Base-by-base conservation (phyloP, 2,888 invertebrate genomes). In the Drosophila falleni region DNA sequence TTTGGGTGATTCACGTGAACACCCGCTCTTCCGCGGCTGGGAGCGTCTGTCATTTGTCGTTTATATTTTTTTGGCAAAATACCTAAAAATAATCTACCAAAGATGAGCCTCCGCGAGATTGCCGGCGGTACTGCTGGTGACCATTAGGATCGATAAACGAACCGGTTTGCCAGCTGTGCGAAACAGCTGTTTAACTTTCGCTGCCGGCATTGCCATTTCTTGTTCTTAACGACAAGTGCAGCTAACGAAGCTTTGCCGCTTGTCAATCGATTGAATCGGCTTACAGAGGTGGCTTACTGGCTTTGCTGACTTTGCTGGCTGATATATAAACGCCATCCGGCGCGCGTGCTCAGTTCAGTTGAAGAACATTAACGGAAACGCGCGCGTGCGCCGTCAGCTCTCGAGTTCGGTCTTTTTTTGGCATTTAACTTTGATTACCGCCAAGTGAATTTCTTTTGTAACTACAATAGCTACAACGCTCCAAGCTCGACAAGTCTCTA, bases 301-400 rank as follows among this genome's bases (percentile, higher is more conserved):
- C 23, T 42, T 13, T 4, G 13, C 23, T 47, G 33, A 26, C 13
- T 67, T 67, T 49, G 3, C 13, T 46, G 53, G 26, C 66, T 59
- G 64, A 76, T 85, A 85, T 89, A 85, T 72, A 83, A 85, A 78
- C 79, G 58, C 67, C 80, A 74, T 72, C 84, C 81, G 76, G 75
- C 71, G 78, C 87, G 84, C 87, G 89, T 87, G 89, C 87, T 89
- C 74, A 84, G 68, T 29, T 89, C 89, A 86, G 85, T 86, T 81
- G 87, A 67, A 87, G 85, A 87, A 80, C 78, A 71, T 78, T 74
- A 82, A 85, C 85, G 89, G 72, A 88, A 88, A 71, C 79, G 78
- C 76, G 84, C 84, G 84, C 76, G 89, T 84, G 78, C 74, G 85
- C 75, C 59, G 73, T 29, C 49, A 74, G 41, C 63, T 62, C 58